Evolutionary conservation across 2,888 invertebrate species (phyloP).

Genomic region (Nycteola revayana): DNA sequence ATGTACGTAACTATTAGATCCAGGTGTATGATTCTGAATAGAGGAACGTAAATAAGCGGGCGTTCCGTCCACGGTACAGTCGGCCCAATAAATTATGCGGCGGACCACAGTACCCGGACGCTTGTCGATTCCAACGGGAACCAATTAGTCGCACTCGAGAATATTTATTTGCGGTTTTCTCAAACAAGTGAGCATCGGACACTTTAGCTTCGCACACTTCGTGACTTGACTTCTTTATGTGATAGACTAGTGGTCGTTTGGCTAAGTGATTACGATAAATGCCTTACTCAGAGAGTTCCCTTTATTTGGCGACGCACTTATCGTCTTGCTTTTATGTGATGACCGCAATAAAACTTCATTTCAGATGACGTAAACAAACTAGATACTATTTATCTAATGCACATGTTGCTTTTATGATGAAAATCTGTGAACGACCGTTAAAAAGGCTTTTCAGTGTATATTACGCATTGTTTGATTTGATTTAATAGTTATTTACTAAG

Average conservation of each 20-base stretch:
- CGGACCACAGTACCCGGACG: slow-evolving; percentile 62
- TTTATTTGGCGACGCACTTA: slow-evolving; percentile 30
- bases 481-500: no score
- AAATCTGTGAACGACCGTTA: no score
- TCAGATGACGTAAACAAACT: no score
- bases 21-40: slow-evolving; percentile 39
- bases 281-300: slow-evolving; percentile 25
- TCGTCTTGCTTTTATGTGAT: slow-evolving; percentile 19
- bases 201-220: slow-evolving; percentile 48
- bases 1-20: slow-evolving; percentile 35
- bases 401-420: no score
- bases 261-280: slow-evolving; percentile 44
- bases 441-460: no score
- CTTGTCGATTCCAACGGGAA: slow-evolving; percentile 74
- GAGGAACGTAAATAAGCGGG: slow-evolving; percentile 41
- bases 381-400: no score
- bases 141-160: slow-evolving; percentile 75
- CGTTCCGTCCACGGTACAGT: slow-evolving; percentile 44
- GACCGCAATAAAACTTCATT: slow-evolving; percentile 16
- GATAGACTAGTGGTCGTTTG: slow-evolving; percentile 31
- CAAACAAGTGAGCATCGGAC: slow-evolving; percentile 64
- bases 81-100: slow-evolving; percentile 75
- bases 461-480: no score
- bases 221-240: slow-evolving; percentile 58
- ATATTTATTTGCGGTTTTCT: slow-evolving; percentile 78